phyloP scores from a whole-genome alignment of 2,888 invertebrate genomes.

The Aleiodes leptofemur region DNA sequence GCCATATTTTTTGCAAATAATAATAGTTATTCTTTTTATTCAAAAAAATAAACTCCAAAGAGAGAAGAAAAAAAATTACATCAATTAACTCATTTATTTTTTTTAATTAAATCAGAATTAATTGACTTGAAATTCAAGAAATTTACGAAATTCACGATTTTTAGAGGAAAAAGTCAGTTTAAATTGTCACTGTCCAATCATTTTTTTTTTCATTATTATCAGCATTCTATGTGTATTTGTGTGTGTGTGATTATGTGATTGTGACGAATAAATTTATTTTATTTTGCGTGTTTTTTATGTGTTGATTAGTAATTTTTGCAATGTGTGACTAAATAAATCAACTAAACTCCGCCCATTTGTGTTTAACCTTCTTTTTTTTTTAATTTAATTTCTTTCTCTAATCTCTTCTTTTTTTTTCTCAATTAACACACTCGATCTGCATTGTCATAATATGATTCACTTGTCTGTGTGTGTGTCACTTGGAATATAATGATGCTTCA shows the following conservation, averaged over 20 bases:
- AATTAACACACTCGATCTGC: constrained; percentile 7
- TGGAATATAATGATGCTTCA: not conserved
- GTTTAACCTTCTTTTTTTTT: constrained; percentile 6
- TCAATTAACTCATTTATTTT: no score
- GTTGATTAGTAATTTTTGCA: constrained; percentile 1
- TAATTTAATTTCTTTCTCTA: not conserved
- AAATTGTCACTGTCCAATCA: no score
- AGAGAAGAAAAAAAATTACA: no score
- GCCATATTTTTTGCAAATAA: constrained; percentile 61
- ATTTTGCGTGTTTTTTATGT: not conserved
- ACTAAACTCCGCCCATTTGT: constrained; percentile 37
- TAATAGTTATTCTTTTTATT: no score
- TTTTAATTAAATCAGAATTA: not conserved
- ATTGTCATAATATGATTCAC: constrained; percentile 19
- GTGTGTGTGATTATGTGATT: no score
- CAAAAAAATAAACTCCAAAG: no score
- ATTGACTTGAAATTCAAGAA: no score
- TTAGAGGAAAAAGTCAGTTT: no score
- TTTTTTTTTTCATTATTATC: no score
- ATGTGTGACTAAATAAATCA: constrained; percentile 6
- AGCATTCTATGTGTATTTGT: no score
- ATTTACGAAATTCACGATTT: no score
- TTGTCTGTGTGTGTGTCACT: not conserved
- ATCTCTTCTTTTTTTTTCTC: not conserved
- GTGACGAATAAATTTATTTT: not conserved